Percentiles rank a stretch among this genome's conserved stretches.
Evolutionary conservation across 2,113 vertebrate species (phyloP).

Genomic region (Pitta sordida): DNA sequence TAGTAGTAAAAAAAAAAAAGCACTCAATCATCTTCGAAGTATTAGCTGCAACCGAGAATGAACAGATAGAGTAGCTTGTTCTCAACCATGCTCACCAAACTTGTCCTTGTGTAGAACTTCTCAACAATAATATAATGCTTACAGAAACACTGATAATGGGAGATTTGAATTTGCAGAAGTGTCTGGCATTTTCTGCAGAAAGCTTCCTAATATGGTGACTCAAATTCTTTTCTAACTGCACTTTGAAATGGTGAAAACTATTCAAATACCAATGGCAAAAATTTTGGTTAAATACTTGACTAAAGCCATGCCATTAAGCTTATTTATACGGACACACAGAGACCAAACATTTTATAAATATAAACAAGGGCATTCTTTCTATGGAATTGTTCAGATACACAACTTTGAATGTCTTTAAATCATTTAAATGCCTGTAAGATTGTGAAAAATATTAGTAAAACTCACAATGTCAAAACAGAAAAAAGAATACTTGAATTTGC

Average conservation of each 20-base stretch:
- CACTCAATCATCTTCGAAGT: not conserved
- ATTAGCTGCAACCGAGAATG: not conserved
- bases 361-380: not conserved
- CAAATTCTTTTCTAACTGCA: not conserved
- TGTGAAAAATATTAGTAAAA: not conserved
- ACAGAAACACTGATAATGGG: not conserved
- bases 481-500: not conserved
- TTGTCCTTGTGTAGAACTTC: not conserved
- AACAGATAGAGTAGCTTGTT: not conserved
- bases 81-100: not conserved
- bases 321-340: not conserved
- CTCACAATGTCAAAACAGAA: not conserved
- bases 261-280: not conserved
- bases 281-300: not conserved
- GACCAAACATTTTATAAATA: not conserved
- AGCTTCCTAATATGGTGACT: not conserved
- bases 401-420: not conserved
- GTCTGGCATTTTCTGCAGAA: not conserved
- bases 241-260: not conserved
- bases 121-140: not conserved
- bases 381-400: not conserved
- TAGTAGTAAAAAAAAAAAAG: not conserved
- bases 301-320: rapidly evolving
- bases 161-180: not conserved
- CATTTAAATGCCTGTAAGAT: not conserved